Evolutionary conservation across 2,888 invertebrate genomes (phyloP), one percentile per base, ranked within the genome.

Genomic region (Odontocerum albicorne): DNA sequence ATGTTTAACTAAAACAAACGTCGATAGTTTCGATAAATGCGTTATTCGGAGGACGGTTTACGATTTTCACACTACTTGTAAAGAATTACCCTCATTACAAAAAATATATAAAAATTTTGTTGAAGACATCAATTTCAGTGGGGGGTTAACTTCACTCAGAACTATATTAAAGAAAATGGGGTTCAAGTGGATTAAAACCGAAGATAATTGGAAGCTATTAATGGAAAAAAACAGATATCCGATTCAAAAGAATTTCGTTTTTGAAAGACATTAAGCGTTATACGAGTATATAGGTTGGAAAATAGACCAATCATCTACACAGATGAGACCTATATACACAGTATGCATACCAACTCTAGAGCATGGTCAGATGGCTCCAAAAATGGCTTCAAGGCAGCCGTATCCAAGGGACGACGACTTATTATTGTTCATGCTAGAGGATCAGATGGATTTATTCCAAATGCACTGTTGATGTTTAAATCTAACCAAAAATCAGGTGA

Each of bases 351-450:
- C 4, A 31, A 39, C 13, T 45, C 13, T 15, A 12, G 49, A 13
- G 17, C 46, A 20, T 62, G 57, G 60, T n/a, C 46, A 12, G 55
- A 58, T 12, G 43, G 31, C 12, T 31, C 36, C 2, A 22, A n/a
- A 1, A 31, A 56, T 39, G 62, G 52, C 13, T 10, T 53, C 4
- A 53, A 44, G 40, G 52, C 42, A 31, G 7, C 17, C 4, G 32
- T 62, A 15, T 58, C 62, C 1, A 62, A 64, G 52, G 61, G 60
- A 8, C 38, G 49, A 2, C 45, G 62, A 1, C 1, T 63, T 4
- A 35, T 47, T 10, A 49, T 56, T 27, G 62, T 64, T 10, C 62
- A 65, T 38, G 64, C 64, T 1, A 64, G 63, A 15, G 4, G 32
- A n/a, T 61, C 64, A 47, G 38, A 33, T 4, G 63, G 64, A 6